Evolutionary conservation across 2,113 vertebrate species (phyloP).

Genomic region (Empidonax alnorum): DNA sequence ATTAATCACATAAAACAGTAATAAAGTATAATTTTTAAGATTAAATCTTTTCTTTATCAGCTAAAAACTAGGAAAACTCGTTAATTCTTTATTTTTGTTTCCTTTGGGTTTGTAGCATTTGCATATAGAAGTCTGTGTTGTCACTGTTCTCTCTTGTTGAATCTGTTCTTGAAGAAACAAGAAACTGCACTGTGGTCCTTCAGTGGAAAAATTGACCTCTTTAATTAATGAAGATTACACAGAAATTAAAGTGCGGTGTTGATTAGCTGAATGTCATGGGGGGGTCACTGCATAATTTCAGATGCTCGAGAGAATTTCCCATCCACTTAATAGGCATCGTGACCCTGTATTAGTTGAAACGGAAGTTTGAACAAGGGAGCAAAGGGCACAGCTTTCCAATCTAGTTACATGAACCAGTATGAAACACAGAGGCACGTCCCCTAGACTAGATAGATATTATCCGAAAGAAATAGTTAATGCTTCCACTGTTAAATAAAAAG

Average conservation of each 20-base stretch:
- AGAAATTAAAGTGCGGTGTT: not conserved
- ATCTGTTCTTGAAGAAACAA: not conserved
- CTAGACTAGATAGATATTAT: not conserved
- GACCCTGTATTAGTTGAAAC: not conserved
- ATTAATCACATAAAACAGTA: not conserved
- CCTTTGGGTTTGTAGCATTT: not conserved
- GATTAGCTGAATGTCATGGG: not conserved
- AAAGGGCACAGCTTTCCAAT: not conserved
- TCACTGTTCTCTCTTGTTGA: not conserved
- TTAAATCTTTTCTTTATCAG: not conserved
- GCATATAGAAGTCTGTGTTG: not conserved
- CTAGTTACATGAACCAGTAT: not conserved
- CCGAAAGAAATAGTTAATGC: not conserved
- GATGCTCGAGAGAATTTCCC: not conserved
- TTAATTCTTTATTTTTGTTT: not conserved
- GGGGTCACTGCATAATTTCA: not conserved
- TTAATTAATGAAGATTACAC: conserved; percentile 1
- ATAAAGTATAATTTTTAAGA: not conserved
- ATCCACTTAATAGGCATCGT: rapidly evolving
- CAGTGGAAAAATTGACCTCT: not conserved
- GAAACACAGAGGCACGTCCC: not conserved
- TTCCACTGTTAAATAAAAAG: not conserved
- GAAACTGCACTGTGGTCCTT: not conserved
- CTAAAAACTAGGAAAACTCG: not conserved
- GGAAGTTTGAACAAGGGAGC: not conserved